Conservation (phyloP, 2,888 invertebrate species). For the Lypha dubia region DNA sequence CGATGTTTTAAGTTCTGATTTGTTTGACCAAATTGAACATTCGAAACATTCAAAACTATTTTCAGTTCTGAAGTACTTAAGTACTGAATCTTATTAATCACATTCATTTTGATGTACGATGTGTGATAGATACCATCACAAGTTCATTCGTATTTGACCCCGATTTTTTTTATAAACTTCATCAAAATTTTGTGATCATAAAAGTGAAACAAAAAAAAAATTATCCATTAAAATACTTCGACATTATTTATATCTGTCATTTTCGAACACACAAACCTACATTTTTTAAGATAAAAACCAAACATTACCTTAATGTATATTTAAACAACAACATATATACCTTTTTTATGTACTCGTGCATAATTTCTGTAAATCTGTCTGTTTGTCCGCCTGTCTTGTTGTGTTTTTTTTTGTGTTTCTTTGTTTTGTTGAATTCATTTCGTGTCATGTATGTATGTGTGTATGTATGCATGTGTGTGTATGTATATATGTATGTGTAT, state of each 20-base stretch:
- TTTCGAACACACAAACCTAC: constrained; percentile 18
- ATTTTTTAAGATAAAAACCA: neutral
- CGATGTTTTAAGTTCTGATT: too few species aligned
- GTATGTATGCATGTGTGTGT: neutral
- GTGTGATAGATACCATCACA: neutral
- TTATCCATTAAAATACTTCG: constrained; percentile 14
- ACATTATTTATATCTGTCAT: constrained; percentile 31
- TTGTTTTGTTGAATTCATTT: constrained; percentile 1
- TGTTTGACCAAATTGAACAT: too few species aligned
- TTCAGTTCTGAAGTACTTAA: too few species aligned
- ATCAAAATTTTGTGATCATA: neutral
- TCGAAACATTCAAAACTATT: too few species aligned
- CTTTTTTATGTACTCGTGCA: constrained; percentile 1
- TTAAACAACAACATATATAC: constrained; percentile 1
- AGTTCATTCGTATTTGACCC: constrained; percentile 18
- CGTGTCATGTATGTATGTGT: neutral
- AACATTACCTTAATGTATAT: constrained; percentile 3
- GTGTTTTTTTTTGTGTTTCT: too few species aligned
- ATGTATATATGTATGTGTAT: neutral
- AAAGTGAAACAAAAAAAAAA: neutral
- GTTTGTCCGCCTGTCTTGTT: constrained; percentile 3
- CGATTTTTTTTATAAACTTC: constrained; percentile 18
- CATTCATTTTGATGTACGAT: neutral
- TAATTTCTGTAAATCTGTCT: constrained; percentile 15
- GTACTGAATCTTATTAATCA: neutral